Conservation (phyloP, 2,888 invertebrate species). For the Tenthredo amoena region DNA sequence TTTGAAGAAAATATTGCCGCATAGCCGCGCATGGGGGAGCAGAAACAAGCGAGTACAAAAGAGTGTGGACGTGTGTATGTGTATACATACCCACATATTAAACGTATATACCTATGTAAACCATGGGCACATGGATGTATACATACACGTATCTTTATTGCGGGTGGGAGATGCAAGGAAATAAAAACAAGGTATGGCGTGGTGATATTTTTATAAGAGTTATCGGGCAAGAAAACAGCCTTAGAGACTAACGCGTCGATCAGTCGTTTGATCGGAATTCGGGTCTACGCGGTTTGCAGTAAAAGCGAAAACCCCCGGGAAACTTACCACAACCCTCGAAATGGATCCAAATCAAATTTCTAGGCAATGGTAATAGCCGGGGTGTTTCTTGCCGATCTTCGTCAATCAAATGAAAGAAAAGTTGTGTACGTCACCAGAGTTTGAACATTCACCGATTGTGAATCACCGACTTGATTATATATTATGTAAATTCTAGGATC, state of each 20-base stretch:
- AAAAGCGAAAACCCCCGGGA: background rate
- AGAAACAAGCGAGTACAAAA: conserved; percentile 33
- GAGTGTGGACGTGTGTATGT: background rate
- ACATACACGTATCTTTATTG: background rate
- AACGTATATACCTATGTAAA: background rate
- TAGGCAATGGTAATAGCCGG: conserved; percentile 43
- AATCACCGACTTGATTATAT: conserved; percentile 15
- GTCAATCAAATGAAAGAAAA: conserved; percentile 33
- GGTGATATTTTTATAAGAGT: conserved; percentile 43
- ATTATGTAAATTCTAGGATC: conserved; percentile 4
- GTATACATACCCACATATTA: background rate
- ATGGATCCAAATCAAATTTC: conserved; percentile 47
- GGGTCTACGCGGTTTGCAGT: conserved; percentile 26
- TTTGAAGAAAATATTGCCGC: conserved; percentile 46
- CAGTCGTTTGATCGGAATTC: conserved; percentile 46
- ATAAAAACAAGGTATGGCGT: conserved; percentile 32
- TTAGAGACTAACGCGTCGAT: conserved; percentile 37
- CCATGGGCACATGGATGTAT: background rate
- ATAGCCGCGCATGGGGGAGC: conserved; percentile 29
- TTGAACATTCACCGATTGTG: conserved; percentile 3
- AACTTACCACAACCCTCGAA: conserved; percentile 44
- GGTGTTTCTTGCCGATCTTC: conserved; percentile 23
- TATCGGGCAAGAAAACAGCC: conserved; percentile 42
- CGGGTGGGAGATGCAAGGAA: conserved; percentile 8
- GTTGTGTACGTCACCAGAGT: conserved; percentile 33